Base-by-base conservation (phyloP, 1,140 invertebrate genomes). In the Ceratitis capitata region DNA sequence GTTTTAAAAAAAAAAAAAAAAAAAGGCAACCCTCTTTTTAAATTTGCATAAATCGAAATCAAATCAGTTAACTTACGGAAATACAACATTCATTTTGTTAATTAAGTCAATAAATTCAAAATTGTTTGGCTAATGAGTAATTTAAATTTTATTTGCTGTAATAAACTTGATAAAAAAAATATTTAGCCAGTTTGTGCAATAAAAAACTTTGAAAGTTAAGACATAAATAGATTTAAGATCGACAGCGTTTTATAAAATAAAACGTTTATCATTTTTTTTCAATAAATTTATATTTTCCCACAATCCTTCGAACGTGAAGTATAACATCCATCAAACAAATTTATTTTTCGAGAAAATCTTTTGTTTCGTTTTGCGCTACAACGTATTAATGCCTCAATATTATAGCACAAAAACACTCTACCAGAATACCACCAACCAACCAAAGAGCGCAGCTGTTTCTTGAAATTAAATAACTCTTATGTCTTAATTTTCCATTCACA, bases 51-150 rank as follows among this genome's bases (percentile, higher is more conserved):
- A 47, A 47, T 7, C 45, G 14, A 47, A 47, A 47, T 47, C 45
- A 47, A 47, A 47, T 7, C 45, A 47, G 14, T 47, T 9, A 47
- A 47, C 58, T 7, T 32, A 12, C 26, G 32, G 29, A 35, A 69
- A 69, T n/a, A 78, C 7, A 16, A 78, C 69, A 78, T 78, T 45
- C 42, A n/a, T 78, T 42, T 78, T 78, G n/a, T 39, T 45, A 47
- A 78, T 78, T 42, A 78, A 78, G 69, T 2, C n/a, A 47, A 78
- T 39, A 42, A 6, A 78, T 19, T 39, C 69, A 74, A n/a, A 74
- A 10, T 45, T 47, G 19, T 19, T 78, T 45, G 39, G 16, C n/a
- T 23, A 39, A 35, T 47, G 39, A 19, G 69, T 42, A n/a, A 78
- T 78, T 74, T 45, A 23, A 69, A 45, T 78, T 78, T 45, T 45